Evolutionary conservation across 2,113 vertebrate genomes (phyloP).

Genomic region (Malurus elegans): DNA sequence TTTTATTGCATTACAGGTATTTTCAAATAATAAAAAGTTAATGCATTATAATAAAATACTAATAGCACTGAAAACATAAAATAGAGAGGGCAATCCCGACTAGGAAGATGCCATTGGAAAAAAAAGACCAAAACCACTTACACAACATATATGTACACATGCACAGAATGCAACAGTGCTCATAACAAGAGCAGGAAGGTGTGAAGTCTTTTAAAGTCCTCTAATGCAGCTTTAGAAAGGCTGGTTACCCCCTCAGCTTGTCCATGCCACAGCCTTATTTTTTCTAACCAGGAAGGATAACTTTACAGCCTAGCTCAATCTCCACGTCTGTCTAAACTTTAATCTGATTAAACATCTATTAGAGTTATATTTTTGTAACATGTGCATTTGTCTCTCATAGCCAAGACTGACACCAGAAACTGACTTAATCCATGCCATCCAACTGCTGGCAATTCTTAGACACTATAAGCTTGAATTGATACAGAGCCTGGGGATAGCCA

Average conservation of each 20-base stretch:
- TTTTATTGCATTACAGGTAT: not conserved
- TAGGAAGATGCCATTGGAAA: not conserved
- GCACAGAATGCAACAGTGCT: not conserved
- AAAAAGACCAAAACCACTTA: not conserved
- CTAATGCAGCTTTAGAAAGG: not conserved
- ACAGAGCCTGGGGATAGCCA: not conserved
- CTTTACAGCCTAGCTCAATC: not conserved
- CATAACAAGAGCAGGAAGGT: not conserved
- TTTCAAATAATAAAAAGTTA: not conserved
- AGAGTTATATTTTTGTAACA: not conserved
- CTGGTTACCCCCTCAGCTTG: not conserved
- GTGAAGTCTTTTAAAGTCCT: not conserved
- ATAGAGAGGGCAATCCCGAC: not conserved
- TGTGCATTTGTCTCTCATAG: not conserved
- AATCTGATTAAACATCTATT: not conserved
- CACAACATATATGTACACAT: not conserved
- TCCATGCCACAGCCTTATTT: not conserved
- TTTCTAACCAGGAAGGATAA: not conserved
- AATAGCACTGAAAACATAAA: not conserved
- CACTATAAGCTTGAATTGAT: not conserved
- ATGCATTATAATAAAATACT: not conserved
- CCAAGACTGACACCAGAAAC: not conserved
- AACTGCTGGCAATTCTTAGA: not conserved
- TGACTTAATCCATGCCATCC: not conserved
- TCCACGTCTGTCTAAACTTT: not conserved